Evolutionary conservation across 1,140 invertebrate genomes (phyloP).

Genomic region (Cylas formicarius): DNA sequence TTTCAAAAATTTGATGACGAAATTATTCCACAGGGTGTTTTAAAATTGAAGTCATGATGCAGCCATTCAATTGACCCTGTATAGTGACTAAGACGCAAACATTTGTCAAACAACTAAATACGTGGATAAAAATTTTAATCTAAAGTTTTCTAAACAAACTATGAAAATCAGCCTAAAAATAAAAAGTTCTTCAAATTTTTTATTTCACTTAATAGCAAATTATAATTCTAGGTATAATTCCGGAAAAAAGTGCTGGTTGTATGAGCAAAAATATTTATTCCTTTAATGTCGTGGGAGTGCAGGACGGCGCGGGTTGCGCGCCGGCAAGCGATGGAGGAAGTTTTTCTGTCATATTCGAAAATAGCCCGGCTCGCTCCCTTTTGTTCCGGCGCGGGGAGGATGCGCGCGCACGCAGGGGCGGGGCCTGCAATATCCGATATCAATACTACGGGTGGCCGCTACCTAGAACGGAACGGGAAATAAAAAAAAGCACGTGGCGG

Average conservation of each 20-base stretch:
- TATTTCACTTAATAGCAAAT: background rate
- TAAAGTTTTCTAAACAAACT: no score
- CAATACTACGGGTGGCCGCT: slow-evolving; percentile 33
- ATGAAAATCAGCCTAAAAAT: no score
- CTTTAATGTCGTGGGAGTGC: background rate
- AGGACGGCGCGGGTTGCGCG: slow-evolving; percentile 1
- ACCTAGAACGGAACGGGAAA: slow-evolving; percentile 17
- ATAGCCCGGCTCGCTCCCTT: slow-evolving; percentile 12
- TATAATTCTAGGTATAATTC: no score
- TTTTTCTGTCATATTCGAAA: slow-evolving; percentile 25
- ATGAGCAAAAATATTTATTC: slow-evolving; percentile 3
- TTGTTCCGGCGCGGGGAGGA: slow-evolving; percentile 1
- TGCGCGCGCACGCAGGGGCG: slow-evolving; percentile 25
- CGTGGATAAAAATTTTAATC: no score
- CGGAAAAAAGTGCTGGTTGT: no score
- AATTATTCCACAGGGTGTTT: no score
- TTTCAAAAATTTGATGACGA: no score
- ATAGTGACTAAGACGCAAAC: no score
- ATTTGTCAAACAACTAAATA: no score
- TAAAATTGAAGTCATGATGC: no score
- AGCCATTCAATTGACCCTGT: no score
- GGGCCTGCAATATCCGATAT: slow-evolving; percentile 35
- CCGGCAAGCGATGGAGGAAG: slow-evolving; percentile 1
- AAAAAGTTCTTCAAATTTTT: slow-evolving; percentile 2
- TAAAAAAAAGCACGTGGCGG: slow-evolving; percentile 36